Evolutionary conservation across 2,888 invertebrate species (phyloP).

Genomic region (Epirrhoe tristata): DNA sequence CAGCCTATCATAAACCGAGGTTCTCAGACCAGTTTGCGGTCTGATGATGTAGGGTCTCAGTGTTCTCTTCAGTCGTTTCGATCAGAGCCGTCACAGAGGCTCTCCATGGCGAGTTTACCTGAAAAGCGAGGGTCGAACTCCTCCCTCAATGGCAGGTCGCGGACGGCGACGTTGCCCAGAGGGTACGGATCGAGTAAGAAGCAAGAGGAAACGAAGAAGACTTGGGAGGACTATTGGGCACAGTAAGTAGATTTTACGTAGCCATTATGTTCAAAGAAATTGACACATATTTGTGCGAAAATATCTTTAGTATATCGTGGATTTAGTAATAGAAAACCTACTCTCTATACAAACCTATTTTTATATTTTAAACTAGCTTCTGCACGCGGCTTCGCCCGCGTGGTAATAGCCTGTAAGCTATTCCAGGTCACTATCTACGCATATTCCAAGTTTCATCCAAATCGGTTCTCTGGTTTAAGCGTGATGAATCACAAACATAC

Average conservation of each 20-base stretch:
- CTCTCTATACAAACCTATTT: too few species aligned
- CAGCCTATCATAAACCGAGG: constrained; percentile 63
- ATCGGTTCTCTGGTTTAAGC: too few species aligned
- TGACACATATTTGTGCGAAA: too few species aligned
- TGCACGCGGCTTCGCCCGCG: too few species aligned
- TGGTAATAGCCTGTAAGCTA: too few species aligned
- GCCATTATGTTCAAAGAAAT: background rate
- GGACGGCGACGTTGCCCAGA: constrained; percentile 73
- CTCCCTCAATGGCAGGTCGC: constrained; percentile 65
- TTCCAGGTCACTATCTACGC: too few species aligned
- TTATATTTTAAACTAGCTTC: too few species aligned
- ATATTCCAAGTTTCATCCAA: too few species aligned
- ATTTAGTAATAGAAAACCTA: too few species aligned
- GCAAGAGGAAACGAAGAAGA: constrained; percentile 50
- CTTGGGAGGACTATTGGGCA: constrained; percentile 82
- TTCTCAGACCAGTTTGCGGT: constrained; percentile 67
- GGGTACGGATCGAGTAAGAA: constrained; percentile 76
- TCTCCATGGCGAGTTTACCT: constrained; percentile 68
- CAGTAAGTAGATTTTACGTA: constrained; percentile 58
- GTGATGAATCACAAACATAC: too few species aligned
- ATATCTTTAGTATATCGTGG: too few species aligned
- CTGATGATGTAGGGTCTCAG: constrained; percentile 70
- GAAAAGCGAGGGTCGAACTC: constrained; percentile 65
- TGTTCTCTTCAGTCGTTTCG: constrained; percentile 72
- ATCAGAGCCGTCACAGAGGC: constrained; percentile 66